Percentiles rank a stretch among this genome's conserved stretches.
Evolutionary conservation across 2,888 invertebrate species (phyloP).

Genomic region (Cyrtodaria siliqua): DNA sequence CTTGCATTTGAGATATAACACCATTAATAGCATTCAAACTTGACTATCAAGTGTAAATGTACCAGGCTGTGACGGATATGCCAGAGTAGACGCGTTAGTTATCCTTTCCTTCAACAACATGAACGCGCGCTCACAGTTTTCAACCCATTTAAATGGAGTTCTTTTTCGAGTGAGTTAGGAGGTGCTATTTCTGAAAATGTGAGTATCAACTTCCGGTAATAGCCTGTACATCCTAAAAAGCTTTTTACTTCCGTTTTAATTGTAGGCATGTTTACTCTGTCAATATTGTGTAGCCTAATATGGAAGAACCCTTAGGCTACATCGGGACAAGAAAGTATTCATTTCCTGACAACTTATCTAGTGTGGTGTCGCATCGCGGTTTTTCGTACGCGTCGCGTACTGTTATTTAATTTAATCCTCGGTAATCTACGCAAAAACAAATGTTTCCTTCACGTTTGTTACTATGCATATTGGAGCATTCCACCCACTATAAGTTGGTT

Average conservation of each 20-base stretch:
- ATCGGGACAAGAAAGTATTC: no score
- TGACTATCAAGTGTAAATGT: constrained; percentile 26
- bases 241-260: background rate
- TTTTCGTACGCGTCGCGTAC: no score
- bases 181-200: no score
- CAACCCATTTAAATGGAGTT: constrained; percentile 4
- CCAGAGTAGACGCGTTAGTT: constrained; percentile 18
- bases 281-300: no score
- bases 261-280: background rate
- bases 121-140: background rate
- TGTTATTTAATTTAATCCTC: no score
- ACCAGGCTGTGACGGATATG: constrained; percentile 1
- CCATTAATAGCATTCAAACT: constrained; percentile 9
- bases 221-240: background rate
- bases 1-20: constrained; percentile 14
- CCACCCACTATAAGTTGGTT: background rate
- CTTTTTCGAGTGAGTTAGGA: background rate
- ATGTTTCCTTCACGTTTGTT: no score
- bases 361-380: no score
- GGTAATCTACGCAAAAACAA: no score
- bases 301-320: no score
- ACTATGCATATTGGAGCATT: no score
- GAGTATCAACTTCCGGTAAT: constrained; percentile 20
- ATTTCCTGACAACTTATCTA: no score
- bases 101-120: constrained; percentile 16